Evolutionary conservation across 2,888 invertebrate species (phyloP), one percentile per base, ranked within the genome.

Genomic region (Athalia cordata): DNA sequence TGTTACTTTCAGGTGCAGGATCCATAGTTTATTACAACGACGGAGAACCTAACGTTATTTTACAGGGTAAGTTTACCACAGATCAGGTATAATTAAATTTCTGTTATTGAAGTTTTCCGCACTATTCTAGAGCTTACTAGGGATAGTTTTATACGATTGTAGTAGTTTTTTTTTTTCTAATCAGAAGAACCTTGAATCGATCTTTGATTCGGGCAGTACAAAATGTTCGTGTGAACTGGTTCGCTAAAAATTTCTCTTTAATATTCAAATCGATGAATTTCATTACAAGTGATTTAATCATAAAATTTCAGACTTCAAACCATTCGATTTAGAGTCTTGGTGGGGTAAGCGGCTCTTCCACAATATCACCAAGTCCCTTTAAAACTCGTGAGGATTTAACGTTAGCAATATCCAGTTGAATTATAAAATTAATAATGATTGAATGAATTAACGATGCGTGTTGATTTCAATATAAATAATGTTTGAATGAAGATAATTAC

Each of bases 251-350:
- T 29, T 29, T 29, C 29, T 29, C 29, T 29, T 29, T 2, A 2
- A 29, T 29, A 29, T 29, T 29, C 29, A 29, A 1, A 2, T 29
- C 29, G 29, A 29, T 29, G 29, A 29, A 29, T 29, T 29, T 29
- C n/a, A 79, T 79, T 78, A 78, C 72, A 59, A 29, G 70, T 70
- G 29, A 29, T 67, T 64, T 68, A 78, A 80, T 68, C 57, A 59
- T 55, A 74, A 66, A 79, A 77, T 91, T 91, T 77, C 87, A 93
- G 96, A 96, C 90, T 97, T 97, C 89, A 95, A 96, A 87, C 96
- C 97, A 29, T 97, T 97, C 87, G 97, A 97, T 91, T 92, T 97
- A 87, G 97, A 97, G 89, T 94, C 95, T 57, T 97, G 96, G 95
- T 97, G 97, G 96, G 96, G 96, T 81, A 95, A 96, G 88, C 92